Evolutionary conservation across 1,140 invertebrate species (phyloP).

Genomic region (Holcopasites calliopsidis): DNA sequence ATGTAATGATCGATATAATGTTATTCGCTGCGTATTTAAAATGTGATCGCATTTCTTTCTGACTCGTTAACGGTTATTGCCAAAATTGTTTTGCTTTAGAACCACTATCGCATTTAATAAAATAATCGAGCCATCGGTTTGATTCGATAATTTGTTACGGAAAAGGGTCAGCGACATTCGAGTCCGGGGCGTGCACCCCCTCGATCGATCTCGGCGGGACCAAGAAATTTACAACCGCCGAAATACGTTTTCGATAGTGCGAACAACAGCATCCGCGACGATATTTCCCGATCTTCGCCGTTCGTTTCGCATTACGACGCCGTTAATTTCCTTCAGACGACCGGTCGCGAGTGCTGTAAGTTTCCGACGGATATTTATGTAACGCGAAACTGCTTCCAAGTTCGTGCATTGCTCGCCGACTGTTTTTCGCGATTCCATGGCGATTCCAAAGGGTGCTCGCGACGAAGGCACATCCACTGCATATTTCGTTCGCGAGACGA

Average conservation of each 20-base stretch:
- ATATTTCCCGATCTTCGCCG: slow-evolving; percentile 29
- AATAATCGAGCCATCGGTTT: too few relatives aligned
- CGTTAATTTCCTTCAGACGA: slow-evolving; percentile 31
- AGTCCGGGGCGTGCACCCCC: neutral
- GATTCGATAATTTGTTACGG: neutral
- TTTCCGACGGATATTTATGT: slow-evolving; percentile 34
- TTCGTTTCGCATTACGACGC: slow-evolving; percentile 36
- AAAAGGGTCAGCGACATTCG: slow-evolving; percentile 2
- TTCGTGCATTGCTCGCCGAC: neutral
- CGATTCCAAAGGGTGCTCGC: neutral
- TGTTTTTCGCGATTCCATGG: slow-evolving; percentile 20
- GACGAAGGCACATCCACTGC: neutral
- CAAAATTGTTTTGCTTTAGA: too few relatives aligned
- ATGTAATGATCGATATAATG: too few relatives aligned
- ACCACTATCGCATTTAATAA: too few relatives aligned
- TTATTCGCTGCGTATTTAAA: too few relatives aligned
- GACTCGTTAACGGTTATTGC: too few relatives aligned
- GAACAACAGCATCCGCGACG: slow-evolving; percentile 15
- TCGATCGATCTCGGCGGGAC: neutral
- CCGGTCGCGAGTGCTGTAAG: neutral
- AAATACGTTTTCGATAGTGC: slow-evolving; percentile 34
- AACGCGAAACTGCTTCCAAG: slow-evolving; percentile 12
- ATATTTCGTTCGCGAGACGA: neutral
- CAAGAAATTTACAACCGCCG: slow-evolving; percentile 11
- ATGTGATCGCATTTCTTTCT: too few relatives aligned